Base-by-base conservation (phyloP, 2,113 vertebrate species). In the Toxostoma redivivum region DNA sequence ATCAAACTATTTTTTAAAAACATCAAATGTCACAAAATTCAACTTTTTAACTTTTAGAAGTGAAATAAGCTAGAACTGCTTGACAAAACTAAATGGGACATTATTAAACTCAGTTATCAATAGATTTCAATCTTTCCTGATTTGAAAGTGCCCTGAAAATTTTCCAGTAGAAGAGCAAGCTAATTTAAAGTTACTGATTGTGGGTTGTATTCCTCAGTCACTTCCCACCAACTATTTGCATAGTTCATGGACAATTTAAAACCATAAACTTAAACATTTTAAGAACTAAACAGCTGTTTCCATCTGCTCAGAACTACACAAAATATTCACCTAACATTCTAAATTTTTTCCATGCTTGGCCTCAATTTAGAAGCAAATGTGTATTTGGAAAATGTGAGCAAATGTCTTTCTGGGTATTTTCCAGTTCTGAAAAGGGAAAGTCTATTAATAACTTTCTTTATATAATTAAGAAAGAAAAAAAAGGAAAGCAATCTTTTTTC, bases 381-480 rank as follows among this genome's bases (percentile, higher is more conserved):
- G 44, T 86, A 88, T 86, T 82, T 1, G 33, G 93, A 92, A 96
- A 96, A 44, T 64, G 61, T 65, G 93, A 96, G 60, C 44, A 78
- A 86, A 92, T 81, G 38, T 31, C 56, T 60, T 88, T 74, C 69
- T 90, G 82, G 56, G 48, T 37, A 57, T 81, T 88, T 94, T 94
- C 82, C 82, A 95, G 69, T 88, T 94, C 76, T 88, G 73, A 78
- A 88, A 88, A 83, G 76, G n/a, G 61, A 90, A 97, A 95, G 60
- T 56, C 82, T 94, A 94, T 72, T 81, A 88, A 90, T 74, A 96
- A 83, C n/a, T 18, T 73, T 15, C 17, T 86, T 90, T 38, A 88
- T 60, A 23, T 15, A 61, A 86, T 81, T 79, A 95, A 62, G 56
- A 54, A 79, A 31, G 40, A 60, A 40, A 54, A 67, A 30, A 47